These are phyloP conservation scores for Atethmia centrago DNA, from an alignment of 2,888 invertebrate species.

Conservation along the genomic window DNA sequence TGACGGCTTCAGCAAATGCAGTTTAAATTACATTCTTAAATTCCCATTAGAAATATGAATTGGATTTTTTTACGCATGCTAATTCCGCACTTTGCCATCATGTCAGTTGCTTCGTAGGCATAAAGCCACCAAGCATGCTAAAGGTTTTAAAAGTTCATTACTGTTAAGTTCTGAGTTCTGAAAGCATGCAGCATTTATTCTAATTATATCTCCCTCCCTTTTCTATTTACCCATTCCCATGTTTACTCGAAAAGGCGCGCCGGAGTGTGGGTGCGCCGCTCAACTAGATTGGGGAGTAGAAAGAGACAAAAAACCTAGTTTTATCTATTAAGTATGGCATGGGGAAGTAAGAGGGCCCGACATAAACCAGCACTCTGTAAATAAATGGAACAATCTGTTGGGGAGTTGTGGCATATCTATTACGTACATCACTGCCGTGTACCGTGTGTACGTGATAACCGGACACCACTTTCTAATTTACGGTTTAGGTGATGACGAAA, in stretches of 20 bases:
- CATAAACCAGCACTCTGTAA: slow-evolving; percentile 82
- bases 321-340: slow-evolving; percentile 71
- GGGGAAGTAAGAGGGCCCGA: slow-evolving; percentile 79
- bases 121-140: neutral
- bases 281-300: slow-evolving; percentile 88
- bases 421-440: slow-evolving; percentile 73
- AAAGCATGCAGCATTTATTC: slow-evolving; percentile 84
- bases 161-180: slow-evolving; percentile 57
- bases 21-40: slow-evolving; percentile 48
- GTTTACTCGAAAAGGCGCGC: slow-evolving; percentile 89
- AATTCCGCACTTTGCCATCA: neutral
- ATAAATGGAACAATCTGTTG: slow-evolving; percentile 80
- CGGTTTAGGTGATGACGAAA: slow-evolving; percentile 67
- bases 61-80: neutral
- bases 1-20: slow-evolving; percentile 45
- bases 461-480: slow-evolving; percentile 83
- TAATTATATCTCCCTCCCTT: slow-evolving; percentile 89
- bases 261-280: slow-evolving; percentile 87
- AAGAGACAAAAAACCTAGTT: slow-evolving; percentile 82
- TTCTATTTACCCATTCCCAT: slow-evolving; percentile 88
- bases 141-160: slow-evolving; percentile 63
- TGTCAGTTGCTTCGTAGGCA: neutral
- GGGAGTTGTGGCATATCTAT: slow-evolving; percentile 83
- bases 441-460: slow-evolving; percentile 75
- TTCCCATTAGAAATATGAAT: slow-evolving; percentile 29